Base-by-base conservation (phyloP, 2,888 invertebrate species). In the Amphipoea lucens region DNA sequence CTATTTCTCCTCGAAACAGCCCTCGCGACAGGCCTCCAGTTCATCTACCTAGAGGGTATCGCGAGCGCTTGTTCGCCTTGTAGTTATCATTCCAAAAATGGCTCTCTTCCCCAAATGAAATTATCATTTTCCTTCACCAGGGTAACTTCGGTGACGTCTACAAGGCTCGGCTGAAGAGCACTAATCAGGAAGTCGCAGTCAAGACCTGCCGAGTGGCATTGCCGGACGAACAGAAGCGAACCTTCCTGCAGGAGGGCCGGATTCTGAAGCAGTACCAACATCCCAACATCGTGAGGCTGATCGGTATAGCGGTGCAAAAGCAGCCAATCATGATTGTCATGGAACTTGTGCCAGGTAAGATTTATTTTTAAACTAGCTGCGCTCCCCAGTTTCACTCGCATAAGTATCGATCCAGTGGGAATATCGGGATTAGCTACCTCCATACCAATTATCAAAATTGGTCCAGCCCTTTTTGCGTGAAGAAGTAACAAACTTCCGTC, bases 301-400 rank as follows among this genome's bases (percentile, higher is more conserved):
- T 99, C 90, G 99, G 99, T 51, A 99, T 99, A 90, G 99, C 99
- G 90, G 99, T 99, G 85, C 99, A 99, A 95, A 99, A 99, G 92
- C 99, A 99, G 91, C 99, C 99, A 0, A 99, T 99, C 79, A 99
- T 99, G 99, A 99, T 99, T 91, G 99, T 99, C 57, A 99, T 99
- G 99, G 99, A 99, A 96, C 97, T 99, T 83, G 99, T 99, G 69
- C 98, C 98, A 89, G 98, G 98, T 98, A 82, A 86, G 78, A 54
- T 40, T 62, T 23, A 14, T 54, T 36, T 14, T 2, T 48, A 7
- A 45, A 45, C 11, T 45, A 45, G 11, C 45, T 45, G 45, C 42
- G 9, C 45, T 2, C 45, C 45, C 0, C 11, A 11, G 11, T 45
- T 45, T 45, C 11, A 11, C 45, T 11, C 45, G 45, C 45, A 45